Percentiles rank a stretch among this genome's conserved stretches.
phyloP scores from a whole-genome alignment of 2,888 invertebrate species.

The Oeneis ivallda region DNA sequence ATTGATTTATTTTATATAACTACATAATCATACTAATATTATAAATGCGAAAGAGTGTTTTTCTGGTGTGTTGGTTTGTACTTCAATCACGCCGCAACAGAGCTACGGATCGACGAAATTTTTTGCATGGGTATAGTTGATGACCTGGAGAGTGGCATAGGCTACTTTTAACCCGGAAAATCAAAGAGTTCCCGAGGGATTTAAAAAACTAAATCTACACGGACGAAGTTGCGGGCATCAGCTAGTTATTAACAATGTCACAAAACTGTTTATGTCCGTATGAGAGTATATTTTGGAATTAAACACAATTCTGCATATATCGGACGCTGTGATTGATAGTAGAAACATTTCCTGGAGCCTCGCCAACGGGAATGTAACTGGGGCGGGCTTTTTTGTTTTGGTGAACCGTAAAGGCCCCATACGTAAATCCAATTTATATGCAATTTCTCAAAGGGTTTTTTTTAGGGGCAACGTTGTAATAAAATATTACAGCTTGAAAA shows the following conservation, averaged over 20 bases:
- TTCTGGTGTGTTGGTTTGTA: no score
- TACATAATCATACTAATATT: no score
- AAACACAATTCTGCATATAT: conserved; percentile 10
- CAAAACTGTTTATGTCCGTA: background rate
- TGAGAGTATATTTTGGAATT: conserved; percentile 8
- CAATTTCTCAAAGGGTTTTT: background rate
- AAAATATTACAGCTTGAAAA: background rate
- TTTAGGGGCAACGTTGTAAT: background rate
- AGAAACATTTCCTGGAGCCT: conserved; percentile 28
- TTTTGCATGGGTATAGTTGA: no score
- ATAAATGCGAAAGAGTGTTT: no score
- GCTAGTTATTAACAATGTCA: background rate
- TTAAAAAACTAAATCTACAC: no score
- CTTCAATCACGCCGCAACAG: no score
- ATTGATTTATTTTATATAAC: no score
- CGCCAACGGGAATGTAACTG: conserved; percentile 30
- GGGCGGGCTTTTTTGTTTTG: conserved; percentile 4
- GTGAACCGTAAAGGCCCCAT: conserved; percentile 4
- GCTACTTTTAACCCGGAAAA: no score
- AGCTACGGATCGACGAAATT: no score
- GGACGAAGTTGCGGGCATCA: no score
- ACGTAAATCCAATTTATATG: conserved; percentile 14
- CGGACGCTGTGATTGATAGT: conserved; percentile 27
- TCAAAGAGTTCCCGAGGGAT: no score
- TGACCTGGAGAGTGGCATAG: no score